phyloP scores from a whole-genome alignment of 1,140 invertebrate genomes.

The Artemia franciscana region DNA sequence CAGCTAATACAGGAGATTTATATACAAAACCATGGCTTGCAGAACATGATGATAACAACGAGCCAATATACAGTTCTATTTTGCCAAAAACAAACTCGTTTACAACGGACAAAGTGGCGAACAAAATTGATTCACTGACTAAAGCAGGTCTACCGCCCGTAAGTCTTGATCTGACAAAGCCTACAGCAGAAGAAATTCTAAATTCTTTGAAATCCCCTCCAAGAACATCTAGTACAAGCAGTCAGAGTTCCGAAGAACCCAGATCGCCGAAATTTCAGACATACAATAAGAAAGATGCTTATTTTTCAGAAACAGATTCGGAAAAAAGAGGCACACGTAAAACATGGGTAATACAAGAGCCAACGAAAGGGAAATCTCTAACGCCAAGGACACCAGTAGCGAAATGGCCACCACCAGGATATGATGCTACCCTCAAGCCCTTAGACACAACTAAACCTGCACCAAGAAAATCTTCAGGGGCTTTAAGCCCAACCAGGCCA shows the following conservation, averaged over 20 bases:
- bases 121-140: neutral
- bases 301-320: neutral
- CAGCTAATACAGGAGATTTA: neutral
- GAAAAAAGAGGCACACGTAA: neutral
- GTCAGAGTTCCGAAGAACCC: neutral
- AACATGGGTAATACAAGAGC: neutral
- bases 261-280: neutral
- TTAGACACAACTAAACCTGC: neutral
- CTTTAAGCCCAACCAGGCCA: neutral
- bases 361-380: neutral
- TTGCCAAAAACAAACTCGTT: neutral
- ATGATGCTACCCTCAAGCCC: neutral
- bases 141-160: neutral
- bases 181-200: neutral
- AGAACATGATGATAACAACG: neutral
- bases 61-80: neutral
- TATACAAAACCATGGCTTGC: neutral
- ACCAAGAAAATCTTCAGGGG: neutral
- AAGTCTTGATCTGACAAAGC: neutral
- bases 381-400: neutral
- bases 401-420: neutral
- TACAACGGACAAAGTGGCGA: neutral
- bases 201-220: neutral
- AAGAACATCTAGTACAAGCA: neutral
- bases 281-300: neutral